Base-by-base conservation (phyloP, 2,797 vertebrate genomes). In the Discoglossus pictus region DNA sequence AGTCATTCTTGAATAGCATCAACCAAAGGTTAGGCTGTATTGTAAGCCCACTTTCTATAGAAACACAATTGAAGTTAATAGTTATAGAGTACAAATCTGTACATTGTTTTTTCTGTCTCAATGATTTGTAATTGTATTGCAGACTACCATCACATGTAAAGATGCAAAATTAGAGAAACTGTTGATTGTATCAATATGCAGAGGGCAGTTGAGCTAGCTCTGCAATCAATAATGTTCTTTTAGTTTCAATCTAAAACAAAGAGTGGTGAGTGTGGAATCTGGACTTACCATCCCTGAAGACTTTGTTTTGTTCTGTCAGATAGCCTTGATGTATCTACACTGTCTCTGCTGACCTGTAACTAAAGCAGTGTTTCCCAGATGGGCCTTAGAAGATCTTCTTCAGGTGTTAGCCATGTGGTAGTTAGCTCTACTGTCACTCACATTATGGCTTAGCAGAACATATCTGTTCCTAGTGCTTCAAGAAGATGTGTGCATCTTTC, bases 341-440 rank as follows among this genome's bases (percentile, higher is more conserved):
- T 64, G 56, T 59, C 44, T 51, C 44, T 64, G 46, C 38, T 71
- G 68, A 58, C 52, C 61, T 71, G 61, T 64, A 52, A 58, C 68
- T 52, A 71, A 25, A 42, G 21, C 60, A 39, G 56, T 52, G 25
- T n/a, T 47, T 43, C 43, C 51, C 61, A 58, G 15, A 71, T 40
- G 21, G 34, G 27, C 4, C 4, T 4, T 31, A 8, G 23, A 20
- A 31, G 16, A 17, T 23, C 20, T 56, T 71, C 40, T 9, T 54
- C 51, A 58, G 52, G 61, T 64, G 61, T 15, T 58, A 24, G 18
- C 68, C 61, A 71, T 71, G 48, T 64, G 52, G 35, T 42, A n/a
- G n/a, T 54, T 25, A 53, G 39, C 36, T 7, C 36, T 13, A 4
- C 10, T 1, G 7, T 21, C 44, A 23, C 7, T 23, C 6, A n/a